Evolutionary conservation across 2,797 vertebrate species (phyloP), one percentile per base, ranked within the genome.

Genomic region (Phrynocephalus guinanensis): DNA sequence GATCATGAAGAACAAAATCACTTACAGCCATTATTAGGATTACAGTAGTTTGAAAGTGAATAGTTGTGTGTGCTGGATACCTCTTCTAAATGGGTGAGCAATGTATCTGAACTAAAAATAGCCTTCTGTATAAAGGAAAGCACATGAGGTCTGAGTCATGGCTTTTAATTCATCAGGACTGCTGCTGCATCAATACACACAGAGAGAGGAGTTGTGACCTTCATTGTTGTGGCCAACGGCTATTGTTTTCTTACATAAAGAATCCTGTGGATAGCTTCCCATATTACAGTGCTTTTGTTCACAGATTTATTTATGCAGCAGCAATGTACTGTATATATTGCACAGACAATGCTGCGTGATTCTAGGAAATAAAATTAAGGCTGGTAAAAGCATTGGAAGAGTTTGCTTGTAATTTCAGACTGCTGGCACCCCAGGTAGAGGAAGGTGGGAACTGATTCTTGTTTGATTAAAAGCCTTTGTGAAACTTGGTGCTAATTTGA

Each of bases 71-170:
- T 84, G 10, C 56, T 76, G 78, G 60, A 73, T 72, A 52, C 44
- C 20, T 75, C 79, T 80, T 87, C 7, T 50, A 68, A 83, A 75
- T 38, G n/a, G 6, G 56, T 82, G 33, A 38, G 75, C 30, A 16
- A 22, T n/a, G 70, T 60, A 78, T 85, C 30, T 56, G 30, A 70
- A 66, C 87, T 85, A 88, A 81, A 83, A 85, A 85, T 77, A 88
- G 79, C 3, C 13, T 33, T 83, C 72, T 88, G 18, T 77, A 81
- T 77, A 72, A 85, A 33, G 2, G 28, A 88, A 44, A 82, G 78
- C 33, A 7, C 72, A 44, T 76, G 78, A 63, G 66, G 22, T 28
- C 48, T 63, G 76, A 85, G 71, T 82, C 71, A 77, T 56, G 30
- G 20, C 11, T 85, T 88, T 81, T 81, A 81, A 38, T 88, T 85